Conservation (phyloP, 1,140 invertebrate genomes). For the Aphelinus atriplicis region DNA sequence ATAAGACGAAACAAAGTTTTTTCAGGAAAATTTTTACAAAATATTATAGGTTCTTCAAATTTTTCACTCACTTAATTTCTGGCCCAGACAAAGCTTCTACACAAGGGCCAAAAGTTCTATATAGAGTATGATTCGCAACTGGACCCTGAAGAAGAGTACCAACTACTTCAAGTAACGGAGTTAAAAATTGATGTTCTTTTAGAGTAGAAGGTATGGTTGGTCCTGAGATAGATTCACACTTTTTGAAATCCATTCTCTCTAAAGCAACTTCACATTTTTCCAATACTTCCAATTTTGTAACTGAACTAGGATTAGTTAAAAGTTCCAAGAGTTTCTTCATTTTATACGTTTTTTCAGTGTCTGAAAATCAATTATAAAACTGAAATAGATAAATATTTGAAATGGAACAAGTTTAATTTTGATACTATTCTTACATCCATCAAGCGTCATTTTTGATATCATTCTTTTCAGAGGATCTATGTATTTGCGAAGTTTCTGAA, state of each 20-base stretch:
- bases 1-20: constrained; percentile 39
- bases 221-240: constrained; percentile 70
- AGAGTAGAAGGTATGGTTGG: constrained; percentile 55
- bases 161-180: constrained; percentile 86
- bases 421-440: constrained; percentile 70
- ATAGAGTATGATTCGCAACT: constrained; percentile 89
- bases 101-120: constrained; percentile 89
- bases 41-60: neutral
- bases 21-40: neutral
- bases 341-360: constrained; percentile 86
- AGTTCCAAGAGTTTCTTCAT: constrained; percentile 93
- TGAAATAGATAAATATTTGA: constrained; percentile 25
- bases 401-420: constrained; percentile 4
- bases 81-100: constrained; percentile 89
- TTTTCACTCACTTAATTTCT: constrained; percentile 74
- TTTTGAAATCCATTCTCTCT: constrained; percentile 81
- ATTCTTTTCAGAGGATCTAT: constrained; percentile 90
- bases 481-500: constrained; percentile 90
- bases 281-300: constrained; percentile 87
- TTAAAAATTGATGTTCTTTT: constrained; percentile 80
- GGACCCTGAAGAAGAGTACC: constrained; percentile 82
- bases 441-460: constrained; percentile 86
- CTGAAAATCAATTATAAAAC: constrained; percentile 59
- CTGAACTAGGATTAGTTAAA: constrained; percentile 85
- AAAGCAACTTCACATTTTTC: constrained; percentile 93